These are phyloP conservation scores for Noctuana brunneofusca DNA, from an alignment of 2,888 invertebrate genomes.

Conservation along the genomic window DNA sequence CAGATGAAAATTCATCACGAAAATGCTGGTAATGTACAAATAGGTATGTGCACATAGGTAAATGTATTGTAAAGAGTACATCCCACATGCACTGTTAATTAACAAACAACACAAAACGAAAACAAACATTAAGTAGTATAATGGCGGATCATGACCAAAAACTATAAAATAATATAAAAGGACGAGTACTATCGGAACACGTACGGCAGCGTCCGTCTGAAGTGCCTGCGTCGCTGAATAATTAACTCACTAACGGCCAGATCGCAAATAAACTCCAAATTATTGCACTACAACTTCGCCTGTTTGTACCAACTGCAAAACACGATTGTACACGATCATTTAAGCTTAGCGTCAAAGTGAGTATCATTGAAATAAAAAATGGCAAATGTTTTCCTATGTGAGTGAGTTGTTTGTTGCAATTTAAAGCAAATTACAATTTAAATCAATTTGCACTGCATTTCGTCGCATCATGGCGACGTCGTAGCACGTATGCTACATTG, in stretches of 20 bases:
- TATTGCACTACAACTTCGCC: slow-evolving; percentile 67
- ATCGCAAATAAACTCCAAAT: slow-evolving; percentile 76
- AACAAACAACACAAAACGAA: slow-evolving; percentile 7
- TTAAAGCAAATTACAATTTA: no score
- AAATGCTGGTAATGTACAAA: neutral
- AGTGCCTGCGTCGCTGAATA: slow-evolving; percentile 65
- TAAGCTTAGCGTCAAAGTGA: neutral
- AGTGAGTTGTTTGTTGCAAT: neutral
- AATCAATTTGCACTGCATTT: no score
- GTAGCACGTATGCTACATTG: no score
- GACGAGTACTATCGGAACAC: slow-evolving; percentile 38
- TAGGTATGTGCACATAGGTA: neutral
- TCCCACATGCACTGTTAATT: neutral
- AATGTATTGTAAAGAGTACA: neutral
- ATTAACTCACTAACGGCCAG: slow-evolving; percentile 76
- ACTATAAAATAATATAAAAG: slow-evolving; percentile 35
- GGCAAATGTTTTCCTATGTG: neutral
- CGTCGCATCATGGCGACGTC: neutral
- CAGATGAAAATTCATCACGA: neutral
- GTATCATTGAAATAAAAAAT: slow-evolving; percentile 1
- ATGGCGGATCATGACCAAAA: slow-evolving; percentile 28
- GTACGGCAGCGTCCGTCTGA: slow-evolving; percentile 47
- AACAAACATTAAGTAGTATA: slow-evolving; percentile 20
- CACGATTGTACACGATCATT: slow-evolving; percentile 41
- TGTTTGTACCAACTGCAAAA: slow-evolving; percentile 51